Evolutionary conservation across 2,888 invertebrate species (phyloP), one percentile per base, ranked within the genome.

Genomic region (Vesta saturnalis): DNA sequence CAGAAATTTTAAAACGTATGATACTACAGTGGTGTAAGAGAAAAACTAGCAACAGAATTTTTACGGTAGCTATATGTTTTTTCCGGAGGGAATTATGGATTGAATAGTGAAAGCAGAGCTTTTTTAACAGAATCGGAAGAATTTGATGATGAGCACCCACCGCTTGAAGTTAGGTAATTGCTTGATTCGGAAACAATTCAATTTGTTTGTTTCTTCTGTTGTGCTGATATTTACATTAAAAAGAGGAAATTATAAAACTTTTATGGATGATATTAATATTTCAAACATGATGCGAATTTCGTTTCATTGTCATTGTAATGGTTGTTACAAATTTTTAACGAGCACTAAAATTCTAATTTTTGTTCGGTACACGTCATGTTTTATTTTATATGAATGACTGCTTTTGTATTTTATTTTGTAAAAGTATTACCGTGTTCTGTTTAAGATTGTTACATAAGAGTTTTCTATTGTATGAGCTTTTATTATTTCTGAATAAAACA

Each of bases 1-100:
- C 73, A 78, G 79, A 54, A 76, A 75, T 66, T 79, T 79, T 65
- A 77, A 78, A 70, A 74, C 77, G 60, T 79, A 77, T 68, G 78
- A 78, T n/a, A 62, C 55, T 62, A 58, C 65, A 21, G 15, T 64
- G 52, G 21, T 22, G 56, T 64, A 61, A 70, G 58, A 61, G 62
- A 18, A 54, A 58, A 18, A 19, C 22, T 43, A 60, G 49, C 54
- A 59, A 18, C 43, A 22, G 21, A 67, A 72, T 64, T 62, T 73
- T 61, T 77, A 77, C 64, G 74, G 69, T 12, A 72, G 66, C 56
- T 76, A 77, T 73, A 75, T 76, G 23, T 76, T 76, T 67, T 71
- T 77, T n/a, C n/a, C n/a, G 63, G 47, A 49, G 54, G 16, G 56
- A 22, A 18, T 58, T 61, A 54, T 43, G 46, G 21, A 39, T 15